A percentile compares a stretch with the other conserved stretches of the same genome.
These are phyloP conservation scores for Myotis lucifugus DNA, from an alignment of 2,113 vertebrate species.

Conservation along the genomic window DNA sequence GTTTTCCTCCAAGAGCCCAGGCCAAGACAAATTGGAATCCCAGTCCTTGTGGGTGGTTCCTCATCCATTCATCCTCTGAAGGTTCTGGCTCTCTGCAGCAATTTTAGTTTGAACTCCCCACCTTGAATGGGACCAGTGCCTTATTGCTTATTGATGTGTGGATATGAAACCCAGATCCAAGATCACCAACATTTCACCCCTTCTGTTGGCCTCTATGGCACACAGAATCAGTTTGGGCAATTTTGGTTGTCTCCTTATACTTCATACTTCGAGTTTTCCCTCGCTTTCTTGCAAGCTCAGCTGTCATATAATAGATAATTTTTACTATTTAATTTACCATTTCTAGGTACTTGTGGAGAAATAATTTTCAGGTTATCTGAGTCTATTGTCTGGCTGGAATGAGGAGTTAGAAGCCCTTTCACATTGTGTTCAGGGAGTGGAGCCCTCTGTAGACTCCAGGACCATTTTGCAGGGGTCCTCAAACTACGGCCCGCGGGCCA, in stretches of 20 bases:
- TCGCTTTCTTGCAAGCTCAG: background rate
- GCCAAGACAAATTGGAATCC: background rate
- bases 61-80: background rate
- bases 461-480: background rate
- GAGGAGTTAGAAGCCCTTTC: background rate
- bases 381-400: background rate
- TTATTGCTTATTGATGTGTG: background rate
- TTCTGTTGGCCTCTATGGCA: background rate
- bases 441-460: background rate
- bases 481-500: too few species aligned
- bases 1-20: background rate
- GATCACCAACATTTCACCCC: rapidly evolving
- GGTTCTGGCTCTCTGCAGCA: too few species aligned
- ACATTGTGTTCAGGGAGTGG: background rate
- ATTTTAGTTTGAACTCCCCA: background rate
- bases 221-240: too few species aligned
- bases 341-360: background rate
- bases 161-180: background rate
- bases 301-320: background rate
- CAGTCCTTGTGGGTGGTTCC: background rate
- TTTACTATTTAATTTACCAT: background rate
- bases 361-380: background rate
- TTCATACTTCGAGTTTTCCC: background rate
- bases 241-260: background rate
- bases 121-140: background rate